A percentile compares a stretch with the other conserved stretches of the same genome.
Conservation (phyloP, 2,113 vertebrate species). For the Daphoenositta chrysoptera region DNA sequence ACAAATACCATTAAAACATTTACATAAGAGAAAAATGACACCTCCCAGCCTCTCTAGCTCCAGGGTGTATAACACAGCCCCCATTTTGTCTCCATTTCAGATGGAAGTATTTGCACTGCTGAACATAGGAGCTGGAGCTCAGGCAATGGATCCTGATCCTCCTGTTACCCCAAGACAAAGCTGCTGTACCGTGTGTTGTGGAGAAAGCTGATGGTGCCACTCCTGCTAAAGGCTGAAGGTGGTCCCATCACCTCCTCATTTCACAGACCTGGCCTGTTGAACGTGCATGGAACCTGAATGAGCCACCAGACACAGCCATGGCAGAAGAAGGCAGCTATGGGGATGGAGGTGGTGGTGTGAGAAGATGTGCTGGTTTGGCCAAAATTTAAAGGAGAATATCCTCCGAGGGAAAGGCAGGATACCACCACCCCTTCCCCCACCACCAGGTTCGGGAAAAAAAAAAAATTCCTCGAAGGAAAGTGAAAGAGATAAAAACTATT, state of each 20-base stretch:
- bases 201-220: background rate
- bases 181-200: background rate
- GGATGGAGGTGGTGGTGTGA: background rate
- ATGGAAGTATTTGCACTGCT: background rate
- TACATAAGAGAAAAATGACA: background rate
- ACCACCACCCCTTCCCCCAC: too few species aligned
- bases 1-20: background rate
- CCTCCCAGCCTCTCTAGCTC: background rate
- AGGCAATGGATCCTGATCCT: background rate
- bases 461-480: too few species aligned
- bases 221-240: background rate
- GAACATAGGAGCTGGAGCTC: background rate
- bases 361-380: too few species aligned
- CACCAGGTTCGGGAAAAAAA: too few species aligned
- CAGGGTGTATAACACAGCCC: background rate
- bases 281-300: fast-evolving
- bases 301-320: too few species aligned
- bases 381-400: too few species aligned
- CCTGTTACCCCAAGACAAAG: background rate
- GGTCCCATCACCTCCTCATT: background rate
- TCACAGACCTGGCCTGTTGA: background rate
- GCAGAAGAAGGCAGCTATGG: background rate
- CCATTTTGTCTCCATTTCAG: background rate
- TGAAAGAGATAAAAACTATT: too few species aligned
- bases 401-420: too few species aligned